Conservation (phyloP, 2,888 invertebrate genomes). For the Limenitis camilla region DNA sequence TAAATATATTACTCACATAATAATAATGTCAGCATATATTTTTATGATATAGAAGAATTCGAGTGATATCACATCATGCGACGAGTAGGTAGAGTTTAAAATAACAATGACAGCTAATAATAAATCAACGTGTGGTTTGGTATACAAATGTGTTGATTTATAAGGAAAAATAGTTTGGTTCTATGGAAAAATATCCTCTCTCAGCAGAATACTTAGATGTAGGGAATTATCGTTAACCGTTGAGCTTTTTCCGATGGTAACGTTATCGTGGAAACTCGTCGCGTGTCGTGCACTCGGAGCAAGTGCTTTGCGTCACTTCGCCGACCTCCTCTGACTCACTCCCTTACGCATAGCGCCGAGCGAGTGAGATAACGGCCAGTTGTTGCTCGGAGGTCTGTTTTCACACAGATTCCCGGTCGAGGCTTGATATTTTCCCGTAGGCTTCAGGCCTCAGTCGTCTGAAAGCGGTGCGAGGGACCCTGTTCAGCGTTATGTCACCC, state of each 20-base stretch:
- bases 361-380: conserved; percentile 34
- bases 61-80: too few relatives aligned
- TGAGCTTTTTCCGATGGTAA: conserved; percentile 57
- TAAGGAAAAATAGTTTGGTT: neutral
- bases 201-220: conserved; percentile 17
- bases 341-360: conserved; percentile 40
- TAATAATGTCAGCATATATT: too few relatives aligned
- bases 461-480: conserved; percentile 39
- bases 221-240: conserved; percentile 59
- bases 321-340: conserved; percentile 49
- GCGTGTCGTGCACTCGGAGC: conserved; percentile 21
- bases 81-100: too few relatives aligned
- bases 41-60: too few relatives aligned
- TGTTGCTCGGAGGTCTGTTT: conserved; percentile 38
- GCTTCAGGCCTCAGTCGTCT: conserved; percentile 59
- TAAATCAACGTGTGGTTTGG: neutral
- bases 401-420: conserved; percentile 58
- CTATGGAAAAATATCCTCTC: conserved; percentile 15
- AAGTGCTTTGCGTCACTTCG: conserved; percentile 24
- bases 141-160: neutral
- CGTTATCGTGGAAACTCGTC: conserved; percentile 37
- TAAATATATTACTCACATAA: too few relatives aligned
- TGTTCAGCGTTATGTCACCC: conserved; percentile 28
- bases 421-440: conserved; percentile 68
- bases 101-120: neutral